These are phyloP conservation scores for Ceraclea dissimilis DNA, from an alignment of 2,888 invertebrate genomes.

Conservation along the genomic window DNA sequence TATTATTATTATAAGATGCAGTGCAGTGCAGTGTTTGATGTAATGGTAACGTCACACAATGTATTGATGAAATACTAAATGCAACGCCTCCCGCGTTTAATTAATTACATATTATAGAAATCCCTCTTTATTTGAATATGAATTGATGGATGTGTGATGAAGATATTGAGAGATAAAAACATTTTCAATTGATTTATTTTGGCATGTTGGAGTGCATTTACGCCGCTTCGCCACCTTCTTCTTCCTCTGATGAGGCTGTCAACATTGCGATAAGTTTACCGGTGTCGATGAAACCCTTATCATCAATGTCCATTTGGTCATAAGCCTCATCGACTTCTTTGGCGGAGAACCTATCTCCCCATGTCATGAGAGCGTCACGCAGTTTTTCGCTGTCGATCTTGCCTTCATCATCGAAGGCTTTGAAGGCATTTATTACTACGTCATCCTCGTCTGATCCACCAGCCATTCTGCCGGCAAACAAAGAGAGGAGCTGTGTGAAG, in stretches of 20 bases:
- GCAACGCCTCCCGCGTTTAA: slow-evolving; percentile 11
- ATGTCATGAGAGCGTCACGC: slow-evolving; percentile 86
- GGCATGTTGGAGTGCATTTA: slow-evolving; percentile 13
- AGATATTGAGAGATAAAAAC: slow-evolving; percentile 10
- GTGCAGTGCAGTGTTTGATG: not conserved
- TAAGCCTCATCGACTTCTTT: slow-evolving; percentile 88
- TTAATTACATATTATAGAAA: slow-evolving; percentile 3
- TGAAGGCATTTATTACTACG: slow-evolving; percentile 86
- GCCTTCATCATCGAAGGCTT: slow-evolving; percentile 83
- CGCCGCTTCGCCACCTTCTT: slow-evolving; percentile 53
- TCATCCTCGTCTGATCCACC: slow-evolving; percentile 89
- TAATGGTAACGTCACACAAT: slow-evolving; percentile 4
- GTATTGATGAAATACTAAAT: slow-evolving; percentile 13
- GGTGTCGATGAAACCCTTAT: slow-evolving; percentile 85
- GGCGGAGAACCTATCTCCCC: slow-evolving; percentile 85
- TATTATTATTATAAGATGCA: too few species aligned
- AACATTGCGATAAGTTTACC: slow-evolving; percentile 79
- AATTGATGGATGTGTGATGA: not conserved
- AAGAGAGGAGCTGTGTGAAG: slow-evolving; percentile 88
- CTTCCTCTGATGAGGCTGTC: slow-evolving; percentile 79
- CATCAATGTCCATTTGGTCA: slow-evolving; percentile 89
- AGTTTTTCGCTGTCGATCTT: slow-evolving; percentile 84
- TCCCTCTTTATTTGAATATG: slow-evolving; percentile 7
- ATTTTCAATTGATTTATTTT: slow-evolving; percentile 12
- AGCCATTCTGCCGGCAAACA: slow-evolving; percentile 89